Evolutionary conservation across 1,140 invertebrate species (phyloP).

Genomic region (Bombus confusus): DNA sequence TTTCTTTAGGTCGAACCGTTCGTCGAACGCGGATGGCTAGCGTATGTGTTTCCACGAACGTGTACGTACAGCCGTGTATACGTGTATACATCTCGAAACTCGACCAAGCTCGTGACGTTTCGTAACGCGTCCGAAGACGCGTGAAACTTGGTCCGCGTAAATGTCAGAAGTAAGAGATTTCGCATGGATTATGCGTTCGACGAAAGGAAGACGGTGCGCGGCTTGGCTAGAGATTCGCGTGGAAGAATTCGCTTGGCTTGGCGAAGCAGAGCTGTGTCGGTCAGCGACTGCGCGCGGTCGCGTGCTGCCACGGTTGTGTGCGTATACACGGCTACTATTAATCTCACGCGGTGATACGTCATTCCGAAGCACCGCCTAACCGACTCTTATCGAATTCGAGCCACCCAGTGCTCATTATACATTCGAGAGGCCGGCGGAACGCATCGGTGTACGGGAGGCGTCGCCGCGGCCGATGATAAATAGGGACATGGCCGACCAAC

Average conservation of each 20-base stretch:
- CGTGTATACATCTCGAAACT: background rate
- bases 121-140: background rate
- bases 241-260: constrained; percentile 55
- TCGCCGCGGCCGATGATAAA: constrained; percentile 57
- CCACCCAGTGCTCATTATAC: constrained; percentile 56
- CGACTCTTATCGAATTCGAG: constrained; percentile 63
- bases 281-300: constrained; percentile 31
- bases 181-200: background rate
- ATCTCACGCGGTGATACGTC: constrained; percentile 58
- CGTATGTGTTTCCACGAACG: background rate
- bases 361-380: constrained; percentile 46
- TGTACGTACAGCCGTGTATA: background rate
- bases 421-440: constrained; percentile 46
- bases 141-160: background rate
- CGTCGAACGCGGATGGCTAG: background rate
- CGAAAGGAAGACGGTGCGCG: constrained; percentile 13
- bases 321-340: constrained; percentile 51
- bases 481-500: constrained; percentile 32
- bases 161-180: constrained; percentile 14
- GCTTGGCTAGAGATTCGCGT: constrained; percentile 42
- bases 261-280: constrained; percentile 24
- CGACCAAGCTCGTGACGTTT: background rate
- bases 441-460: constrained; percentile 53
- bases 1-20: background rate
- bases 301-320: constrained; percentile 38